Percentiles rank a stretch among this genome's conserved stretches.
These are phyloP conservation scores for Sciurus carolinensis DNA, from an alignment of 2,797 vertebrate genomes.

Conservation along the genomic window DNA sequence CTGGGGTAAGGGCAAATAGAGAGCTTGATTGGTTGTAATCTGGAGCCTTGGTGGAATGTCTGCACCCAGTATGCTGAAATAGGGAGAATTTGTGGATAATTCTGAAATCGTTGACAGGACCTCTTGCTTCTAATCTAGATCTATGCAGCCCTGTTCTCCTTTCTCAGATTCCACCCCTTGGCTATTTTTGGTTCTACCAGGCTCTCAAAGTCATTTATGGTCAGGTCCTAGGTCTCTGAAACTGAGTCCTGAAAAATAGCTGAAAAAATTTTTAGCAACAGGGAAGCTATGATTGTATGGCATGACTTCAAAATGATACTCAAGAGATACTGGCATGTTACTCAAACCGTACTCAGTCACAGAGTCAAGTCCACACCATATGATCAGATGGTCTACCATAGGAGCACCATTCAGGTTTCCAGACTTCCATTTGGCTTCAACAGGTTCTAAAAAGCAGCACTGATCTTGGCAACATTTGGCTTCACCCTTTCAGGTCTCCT, in stretches of 20 bases:
- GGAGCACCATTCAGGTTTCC: accelerated
- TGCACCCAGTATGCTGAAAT: background rate
- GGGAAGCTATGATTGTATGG: background rate
- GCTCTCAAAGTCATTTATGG: background rate
- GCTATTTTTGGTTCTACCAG: background rate
- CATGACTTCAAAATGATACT: background rate
- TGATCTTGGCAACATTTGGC: background rate
- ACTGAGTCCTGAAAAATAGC: background rate
- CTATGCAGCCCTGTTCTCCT: background rate
- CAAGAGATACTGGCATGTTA: background rate
- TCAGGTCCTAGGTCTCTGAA: background rate
- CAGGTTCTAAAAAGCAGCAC: background rate
- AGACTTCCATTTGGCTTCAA: background rate
- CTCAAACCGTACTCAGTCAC: background rate
- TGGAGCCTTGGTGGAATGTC: background rate
- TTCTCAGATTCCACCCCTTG: background rate
- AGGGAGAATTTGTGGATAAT: background rate
- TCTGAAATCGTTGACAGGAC: background rate
- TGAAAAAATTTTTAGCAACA: background rate
- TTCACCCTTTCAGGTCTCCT: background rate
- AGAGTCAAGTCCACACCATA: background rate
- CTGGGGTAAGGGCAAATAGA: background rate
- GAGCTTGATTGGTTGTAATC: too few relatives aligned
- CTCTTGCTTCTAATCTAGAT: background rate
- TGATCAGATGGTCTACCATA: background rate